phyloP scores from a whole-genome alignment of 2,888 invertebrate genomes.

The Apotomis capreana region DNA sequence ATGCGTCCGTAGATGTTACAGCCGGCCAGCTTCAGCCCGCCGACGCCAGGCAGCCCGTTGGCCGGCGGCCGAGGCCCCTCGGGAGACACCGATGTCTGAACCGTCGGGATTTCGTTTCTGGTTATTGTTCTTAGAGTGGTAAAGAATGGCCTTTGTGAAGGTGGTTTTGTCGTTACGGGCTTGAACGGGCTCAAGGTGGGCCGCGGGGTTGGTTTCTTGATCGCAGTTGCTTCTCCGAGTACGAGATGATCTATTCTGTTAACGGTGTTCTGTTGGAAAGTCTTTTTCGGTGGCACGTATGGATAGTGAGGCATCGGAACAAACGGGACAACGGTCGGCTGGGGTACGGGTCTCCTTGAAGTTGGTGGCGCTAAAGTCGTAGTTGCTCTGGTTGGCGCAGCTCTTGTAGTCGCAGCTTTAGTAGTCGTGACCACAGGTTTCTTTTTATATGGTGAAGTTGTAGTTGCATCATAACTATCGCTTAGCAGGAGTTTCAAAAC shows the following conservation, averaged over 20 bases:
- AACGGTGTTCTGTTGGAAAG: conserved; percentile 57
- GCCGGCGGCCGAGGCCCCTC: conserved; percentile 52
- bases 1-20: conserved; percentile 95
- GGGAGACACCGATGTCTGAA: conserved; percentile 48
- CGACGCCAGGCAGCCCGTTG: conserved; percentile 52
- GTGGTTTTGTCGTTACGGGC: conserved; percentile 44
- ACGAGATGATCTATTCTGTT: conserved; percentile 76
- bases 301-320: conserved; percentile 61
- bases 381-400: conserved; percentile 41
- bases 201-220: conserved; percentile 61
- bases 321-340: conserved; percentile 56
- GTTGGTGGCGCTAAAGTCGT: conserved; percentile 38
- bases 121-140: conserved; percentile 42
- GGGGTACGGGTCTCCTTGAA: conserved; percentile 47
- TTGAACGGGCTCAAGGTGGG: conserved; percentile 52
- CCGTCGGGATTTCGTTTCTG: conserved; percentile 49
- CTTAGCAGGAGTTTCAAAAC: conserved; percentile 85
- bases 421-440: conserved; percentile 27
- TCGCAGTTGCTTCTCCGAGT: conserved; percentile 74
- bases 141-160: conserved; percentile 40
- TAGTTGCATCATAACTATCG: conserved; percentile 71
- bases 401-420: conserved; percentile 40
- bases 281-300: conserved; percentile 58
- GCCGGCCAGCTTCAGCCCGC: conserved; percentile 90
- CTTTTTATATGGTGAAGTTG: conserved; percentile 50